These are phyloP conservation scores for Brachionus sp. DNA, from an alignment of 1,140 invertebrate genomes.

Conservation along the genomic window DNA sequence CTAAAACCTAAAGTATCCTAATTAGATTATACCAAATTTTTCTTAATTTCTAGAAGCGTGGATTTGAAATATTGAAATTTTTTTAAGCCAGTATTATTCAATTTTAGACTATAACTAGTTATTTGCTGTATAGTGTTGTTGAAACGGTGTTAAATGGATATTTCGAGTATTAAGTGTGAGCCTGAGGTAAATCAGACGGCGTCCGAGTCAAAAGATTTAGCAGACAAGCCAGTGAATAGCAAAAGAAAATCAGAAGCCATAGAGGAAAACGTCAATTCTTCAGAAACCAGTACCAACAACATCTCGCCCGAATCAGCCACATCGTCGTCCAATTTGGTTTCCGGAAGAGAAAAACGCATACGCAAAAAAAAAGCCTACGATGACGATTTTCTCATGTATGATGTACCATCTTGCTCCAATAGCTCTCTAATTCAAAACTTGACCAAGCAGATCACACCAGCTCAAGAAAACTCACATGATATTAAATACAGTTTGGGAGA, in stretches of 20 bases:
- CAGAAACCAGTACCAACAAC: not conserved
- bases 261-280: not conserved
- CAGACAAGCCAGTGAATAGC: not conserved
- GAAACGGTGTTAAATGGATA: not conserved
- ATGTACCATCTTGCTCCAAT: not conserved
- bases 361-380: constrained; percentile 28
- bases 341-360: constrained; percentile 31
- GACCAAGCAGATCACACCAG: not conserved
- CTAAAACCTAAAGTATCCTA: not conserved
- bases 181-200: not conserved
- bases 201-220: not conserved
- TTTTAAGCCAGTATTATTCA: constrained; percentile 31
- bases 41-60: not conserved
- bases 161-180: not conserved
- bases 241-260: constrained; percentile 5
- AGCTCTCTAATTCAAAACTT: constrained; percentile 16
- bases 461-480: not conserved
- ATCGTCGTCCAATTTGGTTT: not conserved
- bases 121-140: not conserved
- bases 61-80: constrained; percentile 23
- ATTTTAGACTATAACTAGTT: not conserved
- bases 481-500: not conserved
- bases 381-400: constrained; percentile 37
- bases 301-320: not conserved
- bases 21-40: not conserved